Percentiles rank a stretch among this genome's conserved stretches.
Evolutionary conservation across 1,140 invertebrate species (phyloP).

Genomic region (Drosophila sp.): DNA sequence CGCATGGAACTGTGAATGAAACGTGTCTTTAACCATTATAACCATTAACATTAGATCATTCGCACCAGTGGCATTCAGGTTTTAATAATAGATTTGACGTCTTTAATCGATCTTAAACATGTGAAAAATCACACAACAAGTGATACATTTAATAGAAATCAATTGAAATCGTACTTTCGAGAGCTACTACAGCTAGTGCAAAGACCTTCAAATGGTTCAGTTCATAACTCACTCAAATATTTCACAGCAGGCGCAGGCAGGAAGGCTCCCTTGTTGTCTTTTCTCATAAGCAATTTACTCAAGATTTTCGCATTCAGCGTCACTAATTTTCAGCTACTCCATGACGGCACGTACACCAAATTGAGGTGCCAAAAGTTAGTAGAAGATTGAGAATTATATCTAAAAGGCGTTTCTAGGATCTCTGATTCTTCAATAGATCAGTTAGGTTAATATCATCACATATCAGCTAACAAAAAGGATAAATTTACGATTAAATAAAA

Average conservation of each 20-base stretch:
- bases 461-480: too few species aligned
- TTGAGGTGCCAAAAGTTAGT: conserved; percentile 22
- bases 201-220: conserved; percentile 14
- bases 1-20: conserved; percentile 56
- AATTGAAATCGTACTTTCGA: neutral
- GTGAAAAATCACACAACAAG: conserved; percentile 11
- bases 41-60: neutral
- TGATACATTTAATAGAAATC: conserved; percentile 1
- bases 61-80: neutral
- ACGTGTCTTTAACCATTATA: conserved; percentile 25
- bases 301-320: conserved; percentile 41
- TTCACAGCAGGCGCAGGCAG: conserved; percentile 31
- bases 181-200: neutral
- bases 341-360: conserved; percentile 59
- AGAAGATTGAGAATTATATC: neutral
- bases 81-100: conserved; percentile 12
- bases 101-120: conserved; percentile 7
- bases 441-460: too few species aligned
- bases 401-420: too few species aligned
- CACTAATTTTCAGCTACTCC: conserved; percentile 63
- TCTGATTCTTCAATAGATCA: too few species aligned
- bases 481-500: too few species aligned
- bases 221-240: conserved; percentile 42
- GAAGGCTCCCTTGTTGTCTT: conserved; percentile 16
- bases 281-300: neutral